Evolutionary conservation across 2,888 invertebrate species (phyloP).

Genomic region (Chrysolina haemoptera): DNA sequence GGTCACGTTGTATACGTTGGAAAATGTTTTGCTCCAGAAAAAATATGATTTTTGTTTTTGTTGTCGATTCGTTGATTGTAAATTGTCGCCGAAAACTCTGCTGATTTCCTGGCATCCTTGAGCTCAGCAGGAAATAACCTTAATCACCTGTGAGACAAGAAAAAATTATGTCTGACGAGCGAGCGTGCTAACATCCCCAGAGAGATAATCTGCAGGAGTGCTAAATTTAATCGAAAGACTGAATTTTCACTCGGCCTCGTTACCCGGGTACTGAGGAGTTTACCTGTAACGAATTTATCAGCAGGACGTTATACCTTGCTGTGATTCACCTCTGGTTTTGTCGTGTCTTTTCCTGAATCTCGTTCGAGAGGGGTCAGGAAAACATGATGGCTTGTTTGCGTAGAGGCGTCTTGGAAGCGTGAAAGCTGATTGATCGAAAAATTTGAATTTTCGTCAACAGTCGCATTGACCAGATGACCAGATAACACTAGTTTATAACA

Average conservation of each 20-base stretch:
- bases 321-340: neutral
- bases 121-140: conserved; percentile 13
- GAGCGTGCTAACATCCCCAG: neutral
- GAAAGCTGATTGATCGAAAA: too few species aligned
- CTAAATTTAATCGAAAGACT: neutral
- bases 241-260: neutral
- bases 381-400: neutral
- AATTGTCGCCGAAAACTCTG: neutral
- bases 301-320: conserved; percentile 2
- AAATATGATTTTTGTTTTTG: neutral
- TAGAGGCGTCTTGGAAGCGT: neutral
- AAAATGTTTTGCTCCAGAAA: neutral
- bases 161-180: neutral
- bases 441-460: too few species aligned
- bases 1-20: too few species aligned
- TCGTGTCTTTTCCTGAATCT: neutral
- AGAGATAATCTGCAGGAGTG: conserved; percentile 8
- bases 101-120: neutral
- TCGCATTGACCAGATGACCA: too few species aligned
- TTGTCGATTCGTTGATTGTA: neutral
- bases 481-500: too few species aligned
- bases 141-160: conserved; percentile 22
- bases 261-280: neutral
- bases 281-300: neutral
- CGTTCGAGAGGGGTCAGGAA: neutral